Conservation (phyloP, 64 coral and sea anemone genomes). For the Montipora capricornis region DNA sequence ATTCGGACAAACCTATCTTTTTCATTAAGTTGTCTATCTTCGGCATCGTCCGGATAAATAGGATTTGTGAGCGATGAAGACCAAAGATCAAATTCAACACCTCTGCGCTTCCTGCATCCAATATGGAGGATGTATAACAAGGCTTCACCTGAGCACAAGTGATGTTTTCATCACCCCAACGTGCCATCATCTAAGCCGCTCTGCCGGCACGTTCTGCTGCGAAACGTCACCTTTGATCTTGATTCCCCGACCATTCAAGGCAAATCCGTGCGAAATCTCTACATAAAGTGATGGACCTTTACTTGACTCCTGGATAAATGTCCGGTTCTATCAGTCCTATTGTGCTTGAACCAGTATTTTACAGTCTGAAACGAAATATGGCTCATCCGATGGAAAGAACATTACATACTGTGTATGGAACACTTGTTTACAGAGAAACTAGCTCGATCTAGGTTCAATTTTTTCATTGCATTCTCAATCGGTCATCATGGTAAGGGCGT, state of each 20-base stretch:
- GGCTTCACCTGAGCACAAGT: background rate
- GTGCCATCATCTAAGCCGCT: background rate
- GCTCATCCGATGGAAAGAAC: background rate
- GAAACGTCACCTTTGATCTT: background rate
- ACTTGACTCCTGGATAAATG: background rate
- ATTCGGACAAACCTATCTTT: background rate
- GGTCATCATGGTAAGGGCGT: background rate
- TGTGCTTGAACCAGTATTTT: background rate
- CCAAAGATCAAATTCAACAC: slow-evolving; percentile 27
- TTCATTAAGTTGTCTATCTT: background rate
- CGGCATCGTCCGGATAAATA: slow-evolving; percentile 5
- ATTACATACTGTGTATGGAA: background rate
- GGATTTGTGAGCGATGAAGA: slow-evolving; percentile 14
- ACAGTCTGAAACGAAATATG: background rate
- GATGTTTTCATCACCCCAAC: slow-evolving; percentile 19
- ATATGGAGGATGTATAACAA: slow-evolving; percentile 44
- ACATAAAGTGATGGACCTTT: slow-evolving; percentile 13
- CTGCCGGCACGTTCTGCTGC: background rate
- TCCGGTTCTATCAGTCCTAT: background rate
- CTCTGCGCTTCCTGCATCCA: slow-evolving; percentile 1
- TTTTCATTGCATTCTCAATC: background rate
- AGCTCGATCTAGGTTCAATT: background rate
- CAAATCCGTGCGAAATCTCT: background rate
- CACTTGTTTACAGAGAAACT: background rate
- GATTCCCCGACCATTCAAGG: background rate